Evolutionary conservation across 2,888 invertebrate genomes (phyloP), one percentile per base, ranked within the genome.

Genomic region (Catocala nupta): DNA sequence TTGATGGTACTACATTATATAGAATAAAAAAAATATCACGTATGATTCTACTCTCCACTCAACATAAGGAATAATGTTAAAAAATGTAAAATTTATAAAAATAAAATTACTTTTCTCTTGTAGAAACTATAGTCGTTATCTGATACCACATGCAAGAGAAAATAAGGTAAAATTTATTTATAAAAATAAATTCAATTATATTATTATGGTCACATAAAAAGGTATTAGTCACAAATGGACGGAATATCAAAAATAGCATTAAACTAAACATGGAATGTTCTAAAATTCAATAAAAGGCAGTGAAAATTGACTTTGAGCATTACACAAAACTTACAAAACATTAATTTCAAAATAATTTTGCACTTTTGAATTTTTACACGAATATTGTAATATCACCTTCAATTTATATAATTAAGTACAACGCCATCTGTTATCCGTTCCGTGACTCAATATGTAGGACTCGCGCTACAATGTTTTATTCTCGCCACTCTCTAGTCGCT

Each of bases 401-500:
- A 68, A 71, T 70, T 59, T 65, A 65, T 59, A 68, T 55, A 60
- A 58, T 55, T 71, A 50, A 59, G 52, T 59, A 66, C 54, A 68
- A 44, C 63, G 70, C 70, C 72, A 67, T 73, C 65, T 69, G 52
- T 59, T 45, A 59, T 36, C 65, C 51, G 55, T 36, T 25, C 44
- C 55, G 55, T 63, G 58, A 68, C 57, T 65, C 55, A 63, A 55
- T 57, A 45, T 33, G 55, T 39, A 47, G 58, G 51, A 39, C 47
- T 62, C 51, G 51, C 47, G 48, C 51, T 36, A 61, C 13, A 43
- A 51, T 39, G 42, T 63, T 64, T 74, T 88, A 92, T 68, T 93
- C 89, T 53, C 90, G 87, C 94, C 94, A 94, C 65, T 92, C 92
- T 65, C 94, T 86, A 1, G 91, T 86, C 6, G 94, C 93, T 77